Evolutionary conservation across 2,888 invertebrate species (phyloP).

Genomic region (Calliopum simillimum): DNA sequence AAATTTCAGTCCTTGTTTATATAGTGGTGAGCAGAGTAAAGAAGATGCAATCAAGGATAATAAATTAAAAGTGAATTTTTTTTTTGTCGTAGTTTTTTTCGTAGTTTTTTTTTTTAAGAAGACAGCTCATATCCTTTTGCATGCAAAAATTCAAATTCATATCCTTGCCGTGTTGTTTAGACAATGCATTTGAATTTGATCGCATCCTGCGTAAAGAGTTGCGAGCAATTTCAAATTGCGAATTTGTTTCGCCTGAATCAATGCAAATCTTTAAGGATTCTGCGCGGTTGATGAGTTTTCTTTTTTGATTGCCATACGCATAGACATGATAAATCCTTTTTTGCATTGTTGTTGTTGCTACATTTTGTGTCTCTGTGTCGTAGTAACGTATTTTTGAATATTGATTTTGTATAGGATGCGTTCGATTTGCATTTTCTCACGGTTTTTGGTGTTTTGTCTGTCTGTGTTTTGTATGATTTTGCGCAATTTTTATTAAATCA

Average conservation of each 20-base stretch:
- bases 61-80: slow-evolving; percentile 48
- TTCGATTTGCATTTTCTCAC: slow-evolving; percentile 37
- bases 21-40: slow-evolving; percentile 36
- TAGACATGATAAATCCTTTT: slow-evolving; percentile 38
- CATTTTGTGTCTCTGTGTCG: slow-evolving; percentile 2
- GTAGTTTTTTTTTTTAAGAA: background rate
- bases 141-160: slow-evolving; percentile 62
- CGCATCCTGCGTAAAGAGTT: slow-evolving; percentile 38
- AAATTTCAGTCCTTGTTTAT: slow-evolving; percentile 49
- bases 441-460: slow-evolving; percentile 19
- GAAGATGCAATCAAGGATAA: slow-evolving; percentile 65
- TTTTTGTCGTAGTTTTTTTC: slow-evolving; percentile 1
- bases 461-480: no score
- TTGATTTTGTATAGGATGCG: slow-evolving; percentile 37
- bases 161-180: slow-evolving; percentile 36
- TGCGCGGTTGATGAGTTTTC: slow-evolving; percentile 26
- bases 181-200: slow-evolving; percentile 45
- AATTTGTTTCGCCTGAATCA: slow-evolving; percentile 26
- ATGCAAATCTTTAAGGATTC: slow-evolving; percentile 27
- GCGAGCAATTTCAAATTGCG: slow-evolving; percentile 40
- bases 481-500: no score
- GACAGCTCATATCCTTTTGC: slow-evolving; percentile 49
- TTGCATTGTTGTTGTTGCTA: slow-evolving; percentile 33
- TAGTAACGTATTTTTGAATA: slow-evolving; percentile 38
- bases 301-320: slow-evolving; percentile 32